Evolutionary conservation across 2,888 invertebrate genomes (phyloP), one percentile per base, ranked within the genome.

Genomic region (Silvanus unidentatus): DNA sequence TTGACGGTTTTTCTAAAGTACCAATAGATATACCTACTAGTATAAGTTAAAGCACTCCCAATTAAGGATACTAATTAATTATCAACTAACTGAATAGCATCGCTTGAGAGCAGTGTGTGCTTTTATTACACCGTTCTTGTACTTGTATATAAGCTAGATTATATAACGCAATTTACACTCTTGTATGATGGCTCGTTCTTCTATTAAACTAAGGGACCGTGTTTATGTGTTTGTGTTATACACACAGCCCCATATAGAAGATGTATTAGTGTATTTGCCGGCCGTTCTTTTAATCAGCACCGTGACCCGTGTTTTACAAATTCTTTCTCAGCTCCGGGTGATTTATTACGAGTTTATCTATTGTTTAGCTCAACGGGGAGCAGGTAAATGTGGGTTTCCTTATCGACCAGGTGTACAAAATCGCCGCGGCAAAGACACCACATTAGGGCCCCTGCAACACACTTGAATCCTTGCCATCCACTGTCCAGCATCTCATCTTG

Each of bases 281-380:
- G 63, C 66, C 65, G 67, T 64, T 68, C 66, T 59, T 67, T 69
- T 69, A 69, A 68, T 69, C 69, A 69, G 65, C 65, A 68, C 68
- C 65, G 66, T 66, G 64, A 64, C 65, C 64, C 64, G 66, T 66
- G 65, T 68, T 69, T 66, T 67, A 68, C 66, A 68, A 68, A 68
- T 69, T 67, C 68, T 62, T 63, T 66, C 66, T 64, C 66, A 60
- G 66, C 65, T 65, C 62, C 56, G 59, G 64, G 68, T 71, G 70
- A 71, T 70, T 70, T 71, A 71, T 71, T 70, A 69, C 59, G 47
- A 54, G 64, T 63, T 64, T 59, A 62, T 63, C 68, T 65, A 70
- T 71, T 70, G 70, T 70, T 65, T 65, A 60, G 65, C 70, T 49
- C 68, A 63, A 62, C 64, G 61, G 66, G 54, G 55, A 53, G 50